A percentile compares a stretch with the other conserved stretches of the same genome.
These are phyloP conservation scores for Meteorus colon DNA, from an alignment of 2,888 invertebrate species.

Conservation along the genomic window DNA sequence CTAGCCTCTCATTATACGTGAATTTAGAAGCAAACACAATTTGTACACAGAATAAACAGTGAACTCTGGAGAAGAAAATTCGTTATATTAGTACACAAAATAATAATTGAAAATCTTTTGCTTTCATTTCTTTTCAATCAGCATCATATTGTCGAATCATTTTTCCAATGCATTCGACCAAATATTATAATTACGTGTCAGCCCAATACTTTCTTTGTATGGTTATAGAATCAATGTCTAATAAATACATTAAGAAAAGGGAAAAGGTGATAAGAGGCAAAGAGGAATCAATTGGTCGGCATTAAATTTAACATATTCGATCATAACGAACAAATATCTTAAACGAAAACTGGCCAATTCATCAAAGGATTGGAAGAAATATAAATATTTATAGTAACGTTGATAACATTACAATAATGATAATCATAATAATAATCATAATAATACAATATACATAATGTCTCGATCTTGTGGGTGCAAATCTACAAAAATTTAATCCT, in stretches of 20 bases:
- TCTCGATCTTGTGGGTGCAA: background rate
- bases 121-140: background rate
- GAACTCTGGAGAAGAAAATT: no score
- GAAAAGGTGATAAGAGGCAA: background rate
- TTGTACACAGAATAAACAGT: background rate
- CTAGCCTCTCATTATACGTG: background rate
- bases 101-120: background rate
- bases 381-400: background rate
- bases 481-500: slow-evolving; percentile 8
- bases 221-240: background rate
- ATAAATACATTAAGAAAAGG: background rate
- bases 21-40: background rate
- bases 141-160: background rate
- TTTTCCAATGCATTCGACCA: background rate
- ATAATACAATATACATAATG: slow-evolving; percentile 15
- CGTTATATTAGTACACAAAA: background rate
- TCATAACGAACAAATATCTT: background rate
- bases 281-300: background rate
- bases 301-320: background rate
- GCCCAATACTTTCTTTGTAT: background rate
- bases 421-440: background rate
- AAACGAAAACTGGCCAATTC: background rate
- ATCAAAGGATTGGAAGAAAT: background rate
- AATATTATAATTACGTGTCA: background rate
- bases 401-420: background rate